Evolutionary conservation across 2,888 invertebrate species (phyloP).

Genomic region (Lasioglossum malachurum): DNA sequence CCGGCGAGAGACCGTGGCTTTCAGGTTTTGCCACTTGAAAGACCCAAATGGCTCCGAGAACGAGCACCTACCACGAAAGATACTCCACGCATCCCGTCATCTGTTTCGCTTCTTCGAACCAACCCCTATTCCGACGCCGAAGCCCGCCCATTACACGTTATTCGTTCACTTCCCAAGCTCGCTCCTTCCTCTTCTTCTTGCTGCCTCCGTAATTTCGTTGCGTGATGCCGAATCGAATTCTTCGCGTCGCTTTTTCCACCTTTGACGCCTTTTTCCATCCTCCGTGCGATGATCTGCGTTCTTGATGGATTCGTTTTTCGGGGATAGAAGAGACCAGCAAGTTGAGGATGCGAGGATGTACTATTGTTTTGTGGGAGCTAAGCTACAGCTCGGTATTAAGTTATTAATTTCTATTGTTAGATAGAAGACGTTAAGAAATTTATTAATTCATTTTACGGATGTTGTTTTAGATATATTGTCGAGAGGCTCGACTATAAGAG

Average conservation of each 20-base stretch:
- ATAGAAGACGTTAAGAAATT: neutral
- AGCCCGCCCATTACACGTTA: conserved; percentile 12
- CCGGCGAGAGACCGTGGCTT: conserved; percentile 25
- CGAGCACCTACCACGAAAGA: conserved; percentile 30
- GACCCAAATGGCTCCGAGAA: conserved; percentile 20
- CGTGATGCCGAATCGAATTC: neutral
- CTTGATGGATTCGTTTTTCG: neutral
- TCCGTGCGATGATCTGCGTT: neutral
- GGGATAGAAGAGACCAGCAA: neutral
- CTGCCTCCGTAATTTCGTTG: neutral
- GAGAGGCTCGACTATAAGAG: neutral
- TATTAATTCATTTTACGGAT: neutral
- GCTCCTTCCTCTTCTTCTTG: neutral
- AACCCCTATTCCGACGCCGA: conserved; percentile 7
- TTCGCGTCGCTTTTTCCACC: neutral
- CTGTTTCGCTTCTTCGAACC: conserved; percentile 32
- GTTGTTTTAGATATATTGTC: neutral
- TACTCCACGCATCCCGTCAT: conserved; percentile 21
- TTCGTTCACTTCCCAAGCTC: neutral
- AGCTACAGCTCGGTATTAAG: neutral
- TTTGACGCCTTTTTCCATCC: neutral
- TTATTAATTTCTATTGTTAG: neutral
- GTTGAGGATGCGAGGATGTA: neutral
- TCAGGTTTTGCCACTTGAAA: conserved; percentile 60
- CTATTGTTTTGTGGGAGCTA: no score